Evolutionary conservation across 2,888 invertebrate genomes (phyloP).

Genomic region (Trachelus troglodyta): DNA sequence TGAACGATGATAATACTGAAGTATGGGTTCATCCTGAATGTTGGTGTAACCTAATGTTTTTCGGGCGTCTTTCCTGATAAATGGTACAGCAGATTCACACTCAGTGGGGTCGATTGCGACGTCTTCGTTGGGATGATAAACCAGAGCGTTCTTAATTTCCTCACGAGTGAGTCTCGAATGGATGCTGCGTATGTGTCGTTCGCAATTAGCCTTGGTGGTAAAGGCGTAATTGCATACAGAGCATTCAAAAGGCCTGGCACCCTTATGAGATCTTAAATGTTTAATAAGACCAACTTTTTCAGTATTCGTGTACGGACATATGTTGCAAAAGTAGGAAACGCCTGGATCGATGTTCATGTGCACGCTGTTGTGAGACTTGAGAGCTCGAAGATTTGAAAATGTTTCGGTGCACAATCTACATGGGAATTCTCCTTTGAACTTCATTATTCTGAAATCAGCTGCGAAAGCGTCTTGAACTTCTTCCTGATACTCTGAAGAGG

Average conservation of each 20-base stretch:
- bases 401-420: slow-evolving; percentile 89
- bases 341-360: slow-evolving; percentile 81
- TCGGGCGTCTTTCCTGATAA: slow-evolving; percentile 51
- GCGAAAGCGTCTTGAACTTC: slow-evolving; percentile 86
- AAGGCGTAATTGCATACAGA: slow-evolving; percentile 95
- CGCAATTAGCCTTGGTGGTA: slow-evolving; percentile 97
- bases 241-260: slow-evolving; percentile 94
- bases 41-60: slow-evolving; percentile 53
- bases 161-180: slow-evolving; percentile 88
- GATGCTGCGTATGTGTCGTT: slow-evolving; percentile 91
- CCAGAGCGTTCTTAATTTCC: slow-evolving; percentile 88
- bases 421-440: slow-evolving; percentile 88
- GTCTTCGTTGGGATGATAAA: slow-evolving; percentile 88
- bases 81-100: slow-evolving; percentile 32
- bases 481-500: slow-evolving; percentile 68
- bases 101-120: slow-evolving; percentile 75
- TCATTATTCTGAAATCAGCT: slow-evolving; percentile 89
- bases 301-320: slow-evolving; percentile 89
- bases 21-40: slow-evolving; percentile 37
- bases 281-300: slow-evolving; percentile 93
- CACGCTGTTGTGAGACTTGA: slow-evolving; percentile 91
- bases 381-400: slow-evolving; percentile 88
- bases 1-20: slow-evolving; percentile 32
- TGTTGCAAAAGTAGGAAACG: slow-evolving; percentile 91
- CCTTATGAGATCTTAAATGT: slow-evolving; percentile 94